Base-by-base conservation (phyloP, 2,888 invertebrate species). In the Seladonia tumulorum region DNA sequence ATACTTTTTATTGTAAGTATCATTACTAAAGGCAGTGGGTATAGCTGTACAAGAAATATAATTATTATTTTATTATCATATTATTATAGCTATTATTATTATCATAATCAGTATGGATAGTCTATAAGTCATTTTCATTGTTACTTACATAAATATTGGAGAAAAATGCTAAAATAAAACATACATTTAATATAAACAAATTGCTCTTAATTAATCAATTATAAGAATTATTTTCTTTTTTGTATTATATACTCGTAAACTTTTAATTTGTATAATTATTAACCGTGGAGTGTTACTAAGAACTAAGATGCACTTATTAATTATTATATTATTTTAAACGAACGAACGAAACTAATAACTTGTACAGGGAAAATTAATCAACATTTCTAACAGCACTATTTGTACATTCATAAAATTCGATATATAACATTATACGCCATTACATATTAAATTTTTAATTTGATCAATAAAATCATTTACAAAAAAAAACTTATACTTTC, bases 141-240 rank as follows among this genome's bases (percentile, higher is more conserved):
- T 95, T 95, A 95, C 94, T 95, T 95, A 95, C 94, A 94, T 94
- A 94, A 94, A 94, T 95, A 95, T 93, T 94, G 94, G 93, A 94
- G 93, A 92, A 92, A 93, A 68, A 92, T 92, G 88, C 89, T 93
- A 93, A 94, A 95, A 94, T 94, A 94, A 95, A 94, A 87, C 94
- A 93, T 94, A 94, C 94, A 94, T 95, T 95, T 94, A 94, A 94
- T 94, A 95, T 92, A 94, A 93, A 88, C 87, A 39, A 78, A 84
- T 74, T 79, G 53, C 72, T 80, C 45, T 85, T 87, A 35, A 86
- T 76, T 75, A 82, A 82, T 77, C 82, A 76, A 79, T 68, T 80
- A 53, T 79, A 73, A 35, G 75, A 39, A 35, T 76, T 70, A 76
- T 53, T 49, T 77, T 39, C 57, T 68, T n/a, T 39, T 47, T 72